Evolutionary conservation across 2,113 vertebrate species (phyloP).

Genomic region (Dascyllus trimaculatus): DNA sequence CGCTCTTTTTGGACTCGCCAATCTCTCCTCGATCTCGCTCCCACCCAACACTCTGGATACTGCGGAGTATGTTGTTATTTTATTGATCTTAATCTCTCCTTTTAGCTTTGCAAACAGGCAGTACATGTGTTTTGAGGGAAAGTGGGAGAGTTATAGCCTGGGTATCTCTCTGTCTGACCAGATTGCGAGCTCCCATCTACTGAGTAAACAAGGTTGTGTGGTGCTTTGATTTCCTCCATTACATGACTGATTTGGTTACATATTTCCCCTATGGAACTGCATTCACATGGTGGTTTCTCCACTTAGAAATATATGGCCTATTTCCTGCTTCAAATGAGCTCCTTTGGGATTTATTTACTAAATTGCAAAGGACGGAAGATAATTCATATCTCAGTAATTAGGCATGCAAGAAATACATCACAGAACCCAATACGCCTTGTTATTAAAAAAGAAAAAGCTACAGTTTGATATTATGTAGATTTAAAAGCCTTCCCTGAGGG

Average conservation of each 20-base stretch:
- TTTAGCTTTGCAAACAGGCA: constrained; percentile 55
- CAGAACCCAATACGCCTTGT: constrained; percentile 81
- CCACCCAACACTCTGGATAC: not conserved
- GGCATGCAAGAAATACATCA: constrained; percentile 82
- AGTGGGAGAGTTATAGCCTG: constrained; percentile 25
- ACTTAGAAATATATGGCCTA: constrained; percentile 80
- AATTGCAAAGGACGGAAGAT: constrained; percentile 82
- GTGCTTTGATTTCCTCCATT: constrained; percentile 75
- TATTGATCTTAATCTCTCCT: constrained; percentile 56
- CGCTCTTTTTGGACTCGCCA: constrained; percentile 25
- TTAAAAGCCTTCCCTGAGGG: constrained; percentile 78
- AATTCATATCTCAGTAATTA: constrained; percentile 84
- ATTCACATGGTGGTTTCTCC: constrained; percentile 72
- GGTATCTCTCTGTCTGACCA: constrained; percentile 47
- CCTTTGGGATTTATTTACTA: constrained; percentile 81
- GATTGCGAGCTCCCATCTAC: constrained; percentile 34
- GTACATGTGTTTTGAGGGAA: constrained; percentile 43
- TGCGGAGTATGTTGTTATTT: constrained; percentile 28
- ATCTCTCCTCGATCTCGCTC: constrained; percentile 6
- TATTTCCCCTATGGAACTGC: constrained; percentile 65
- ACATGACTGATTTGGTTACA: constrained; percentile 73
- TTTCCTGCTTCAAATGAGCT: constrained; percentile 84
- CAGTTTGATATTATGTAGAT: constrained; percentile 85
- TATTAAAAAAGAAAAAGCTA: constrained; percentile 78
- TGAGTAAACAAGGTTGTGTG: constrained; percentile 67